Base-by-base conservation (phyloP, 1,140 invertebrate genomes). In the Bombus superbus region DNA sequence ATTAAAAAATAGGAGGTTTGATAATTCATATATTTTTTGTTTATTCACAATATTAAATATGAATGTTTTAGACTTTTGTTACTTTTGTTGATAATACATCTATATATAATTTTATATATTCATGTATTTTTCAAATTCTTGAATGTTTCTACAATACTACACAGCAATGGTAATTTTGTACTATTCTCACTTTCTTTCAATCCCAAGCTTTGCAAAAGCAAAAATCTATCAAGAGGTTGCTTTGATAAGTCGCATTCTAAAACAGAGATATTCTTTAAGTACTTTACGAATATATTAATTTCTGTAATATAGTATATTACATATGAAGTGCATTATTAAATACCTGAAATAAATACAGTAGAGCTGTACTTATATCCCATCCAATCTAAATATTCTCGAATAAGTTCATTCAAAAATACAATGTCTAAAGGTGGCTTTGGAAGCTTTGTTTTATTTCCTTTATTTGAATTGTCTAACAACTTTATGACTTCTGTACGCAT, bases 301-400 rank as follows among this genome's bases (percentile, higher is more conserved):
- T 73, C 32, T 53, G 38, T 28, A 22, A 28, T 66, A 42, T n/a
- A 78, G 35, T 62, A 72, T 47, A 57, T 53, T 74, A 35, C 11
- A 32, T 68, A 40, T 57, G 38, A 69, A 79, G 66, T 62, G 82
- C 28, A 69, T 71, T 69, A 18, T 83, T 44, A 78, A 80, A 77
- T 90, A 95, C 95, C 95, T 89, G 94, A 89, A n/a, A 88, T 80
- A 80, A 95, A 91, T 53, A 95, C 92, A 42, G 87, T 93, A 0
- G 93, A 91, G 10, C 95, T 94, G 71, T 95, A 96, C 62, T 94
- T 94, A 79, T 95, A 96, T 53, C 94, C 95, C 89, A 94, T 95
- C 95, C 95, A 96, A 77, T 96, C 94, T 22, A 96, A 87, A 89
- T 95, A 96, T 86, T 96, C 95, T 85, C 94, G 88, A 53, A 96